Conservation (phyloP, 2,888 invertebrate species). For the Athetis lepigone region DNA sequence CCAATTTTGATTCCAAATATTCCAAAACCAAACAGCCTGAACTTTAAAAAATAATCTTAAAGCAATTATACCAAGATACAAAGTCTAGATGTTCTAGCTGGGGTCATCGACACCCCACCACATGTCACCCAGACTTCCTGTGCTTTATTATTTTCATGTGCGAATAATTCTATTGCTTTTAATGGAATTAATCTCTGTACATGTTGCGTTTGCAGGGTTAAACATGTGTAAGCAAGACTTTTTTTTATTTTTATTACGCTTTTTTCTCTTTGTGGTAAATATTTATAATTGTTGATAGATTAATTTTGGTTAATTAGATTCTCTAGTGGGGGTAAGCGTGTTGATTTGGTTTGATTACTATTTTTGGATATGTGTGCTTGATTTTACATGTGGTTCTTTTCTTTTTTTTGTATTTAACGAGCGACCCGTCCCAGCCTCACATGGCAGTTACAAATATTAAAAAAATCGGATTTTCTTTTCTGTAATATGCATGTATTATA, state of each 20-base stretch:
- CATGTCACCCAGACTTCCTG: slow-evolving; percentile 82
- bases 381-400: neutral
- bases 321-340: slow-evolving; percentile 44
- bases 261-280: slow-evolving; percentile 23
- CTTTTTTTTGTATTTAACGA: too few species aligned
- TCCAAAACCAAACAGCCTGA: neutral
- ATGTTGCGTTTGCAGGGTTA: slow-evolving; percentile 44
- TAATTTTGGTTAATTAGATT: slow-evolving; percentile 57
- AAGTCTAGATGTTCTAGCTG: slow-evolving; percentile 70
- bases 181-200: slow-evolving; percentile 69
- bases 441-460: too few species aligned
- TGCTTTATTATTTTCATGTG: slow-evolving; percentile 78
- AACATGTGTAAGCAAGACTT: slow-evolving; percentile 49
- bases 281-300: slow-evolving; percentile 40
- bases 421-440: too few species aligned
- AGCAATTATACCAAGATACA: slow-evolving; percentile 57
- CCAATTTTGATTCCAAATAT: neutral
- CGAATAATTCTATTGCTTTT: slow-evolving; percentile 71
- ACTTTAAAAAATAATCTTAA: slow-evolving; percentile 23
- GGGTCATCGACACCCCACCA: slow-evolving; percentile 76
- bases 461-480: too few species aligned
- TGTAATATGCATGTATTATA: too few species aligned
- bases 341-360: slow-evolving; percentile 37
- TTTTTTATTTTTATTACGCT: slow-evolving; percentile 34
- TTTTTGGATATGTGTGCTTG: slow-evolving; percentile 15